phyloP scores from a whole-genome alignment of 2,113 vertebrate genomes.

The Megaptera novaeangliae region DNA sequence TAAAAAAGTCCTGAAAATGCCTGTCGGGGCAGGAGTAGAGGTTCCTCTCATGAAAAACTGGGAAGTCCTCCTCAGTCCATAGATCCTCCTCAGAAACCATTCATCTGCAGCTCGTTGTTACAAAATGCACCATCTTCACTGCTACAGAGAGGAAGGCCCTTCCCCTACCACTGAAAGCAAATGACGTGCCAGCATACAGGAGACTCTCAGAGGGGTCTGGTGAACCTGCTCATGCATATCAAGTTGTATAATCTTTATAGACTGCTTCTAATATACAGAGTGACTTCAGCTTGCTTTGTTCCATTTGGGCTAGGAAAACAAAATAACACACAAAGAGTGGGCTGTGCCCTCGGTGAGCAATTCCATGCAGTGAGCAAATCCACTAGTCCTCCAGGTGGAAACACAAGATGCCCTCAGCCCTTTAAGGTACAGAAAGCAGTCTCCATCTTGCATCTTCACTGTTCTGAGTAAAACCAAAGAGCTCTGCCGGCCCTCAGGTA shows the following conservation, averaged over 20 bases:
- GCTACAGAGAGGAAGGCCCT: background rate
- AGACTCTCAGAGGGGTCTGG: background rate
- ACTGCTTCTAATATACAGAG: background rate
- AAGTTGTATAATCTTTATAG: background rate
- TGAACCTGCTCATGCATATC: background rate
- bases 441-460: background rate
- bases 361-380: rapidly evolving
- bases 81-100: background rate
- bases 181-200: background rate
- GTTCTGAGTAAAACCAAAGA: background rate
- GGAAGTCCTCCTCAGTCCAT: background rate
- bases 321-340: background rate
- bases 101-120: rapidly evolving
- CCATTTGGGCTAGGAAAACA: background rate
- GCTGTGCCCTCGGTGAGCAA: background rate
- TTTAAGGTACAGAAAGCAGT: background rate
- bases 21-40: background rate
- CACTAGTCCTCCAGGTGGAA: background rate
- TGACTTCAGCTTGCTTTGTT: background rate
- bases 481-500: background rate
- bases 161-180: background rate
- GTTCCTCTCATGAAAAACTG: background rate
- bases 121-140: background rate
- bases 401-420: background rate
- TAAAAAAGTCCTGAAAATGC: background rate